Base-by-base conservation (phyloP, 2,797 vertebrate species). In the Clarias platycephalus region DNA sequence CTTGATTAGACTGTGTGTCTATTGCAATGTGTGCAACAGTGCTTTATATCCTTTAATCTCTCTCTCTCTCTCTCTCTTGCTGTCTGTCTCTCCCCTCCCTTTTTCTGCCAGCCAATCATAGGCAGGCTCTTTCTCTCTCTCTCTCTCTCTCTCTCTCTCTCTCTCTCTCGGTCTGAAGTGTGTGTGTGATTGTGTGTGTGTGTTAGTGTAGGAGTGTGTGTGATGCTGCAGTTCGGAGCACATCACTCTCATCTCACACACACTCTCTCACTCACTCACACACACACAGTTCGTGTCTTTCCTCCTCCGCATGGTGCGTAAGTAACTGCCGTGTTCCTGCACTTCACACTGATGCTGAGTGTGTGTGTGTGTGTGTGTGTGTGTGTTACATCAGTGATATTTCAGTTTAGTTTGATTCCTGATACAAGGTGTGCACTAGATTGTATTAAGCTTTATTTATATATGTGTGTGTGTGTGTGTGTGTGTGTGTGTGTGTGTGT, bases 261-360 rank as follows among this genome's bases (percentile, higher is more conserved):
- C 74, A 24, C 40, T 49, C 70, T 26, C 44, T 18, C 71, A 49
- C 70, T 8, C 22, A 71, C 68, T 2, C 34, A 40, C 44, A 53
- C n/a, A 75, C 71, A 75, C 5, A 18, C 12, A 34, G 28, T 28
- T 44, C 15, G 5, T 44, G 24, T 40, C 79, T 80, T 40, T 67
- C 63, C 79, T 80, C 60, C 60, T 66, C 63, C 12, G 26, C 78
- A 80, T 26, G 37, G 40, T 80, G 24, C 37, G 78, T 80, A 80
- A 80, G 78, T 80, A 66, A 53, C 76, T 79, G 71, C 71, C 1
- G 15, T 75, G 75, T 60, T 77, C 40, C 40, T 80, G 40, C 63
- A 80, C 63, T 67, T 80, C 31, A 64, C 63, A 80, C 78, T 66
- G 34, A 79, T 58, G 75, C 60, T 44, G 57, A 78, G 72, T 74